Base-by-base conservation (phyloP, 2,888 invertebrate genomes). In the Nebria brevicollis region DNA sequence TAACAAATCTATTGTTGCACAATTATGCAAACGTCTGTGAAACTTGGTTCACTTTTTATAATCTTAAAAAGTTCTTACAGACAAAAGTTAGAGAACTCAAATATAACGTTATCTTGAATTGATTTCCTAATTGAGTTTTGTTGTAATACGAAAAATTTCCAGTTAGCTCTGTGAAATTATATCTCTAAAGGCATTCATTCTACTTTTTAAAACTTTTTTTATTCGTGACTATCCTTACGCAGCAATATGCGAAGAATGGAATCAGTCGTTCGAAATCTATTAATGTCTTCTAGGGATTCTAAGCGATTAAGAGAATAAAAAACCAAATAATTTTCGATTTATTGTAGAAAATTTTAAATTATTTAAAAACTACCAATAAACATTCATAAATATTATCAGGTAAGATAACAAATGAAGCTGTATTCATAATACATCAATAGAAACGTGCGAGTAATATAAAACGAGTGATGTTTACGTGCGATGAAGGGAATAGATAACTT, bases 401-500 rank as follows among this genome's bases (percentile, higher is more conserved):
- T 34, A 34, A 34, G 34, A 34, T 34, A 34, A 34, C 34, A 34
- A 34, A 34, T 34, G 34, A 4, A 34, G 34, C 5, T 34, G 34
- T 34, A 34, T 34, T 34, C 1, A 34, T 34, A 34, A 34, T 34
- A 34, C 34, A 34, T 34, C 2, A 34, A 34, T 34, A 34, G 4
- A 34, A 5, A 34, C 34, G 34, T 34, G 34, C 34, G 34, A 1
- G 5, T 34, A 34, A 34, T 34, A 34, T 34, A 34, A 34, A 34
- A 34, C 34, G 5, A 34, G 34, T 2, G 34, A 34, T 34, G 34
- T 34, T 34, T 5, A 34, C 34, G 34, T 34, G 72, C 64, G 72
- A 72, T 54, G 77, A 64, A 66, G 43, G 72, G 77, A 77, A 72
- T 72, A 72, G 54, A 72, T 77, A 66, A 20, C 20, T 20, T 20